Conservation (phyloP, 2,888 invertebrate genomes). For the Magallana nippona region DNA sequence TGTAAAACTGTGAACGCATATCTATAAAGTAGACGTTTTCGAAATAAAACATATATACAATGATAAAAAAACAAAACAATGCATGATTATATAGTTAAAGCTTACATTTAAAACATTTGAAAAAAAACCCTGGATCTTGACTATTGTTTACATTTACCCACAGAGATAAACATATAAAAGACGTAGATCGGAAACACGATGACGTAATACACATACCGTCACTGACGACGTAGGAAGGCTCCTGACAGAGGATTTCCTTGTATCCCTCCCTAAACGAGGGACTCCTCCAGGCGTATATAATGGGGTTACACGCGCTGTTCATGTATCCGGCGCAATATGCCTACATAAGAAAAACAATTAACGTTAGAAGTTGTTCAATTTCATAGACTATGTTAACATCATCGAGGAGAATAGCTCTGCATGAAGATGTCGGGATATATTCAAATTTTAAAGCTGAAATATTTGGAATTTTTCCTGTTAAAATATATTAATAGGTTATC, state of each 20-base stretch:
- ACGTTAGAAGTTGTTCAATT: not conserved
- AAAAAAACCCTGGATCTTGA: not conserved
- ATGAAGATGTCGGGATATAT: too few relatives aligned
- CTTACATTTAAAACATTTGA: slow-evolving; percentile 8
- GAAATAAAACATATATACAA: too few relatives aligned
- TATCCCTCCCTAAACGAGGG: slow-evolving; percentile 75
- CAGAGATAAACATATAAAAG: not conserved
- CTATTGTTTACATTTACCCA: not conserved
- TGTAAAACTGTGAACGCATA: too few relatives aligned
- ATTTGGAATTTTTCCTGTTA: too few relatives aligned
- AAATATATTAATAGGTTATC: too few relatives aligned
- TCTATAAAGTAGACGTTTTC: too few relatives aligned
- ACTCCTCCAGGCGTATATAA: slow-evolving; percentile 80
- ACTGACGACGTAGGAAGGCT: slow-evolving; percentile 70
- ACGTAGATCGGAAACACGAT: not conserved
- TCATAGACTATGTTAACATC: not conserved
- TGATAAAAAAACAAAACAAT: not conserved
- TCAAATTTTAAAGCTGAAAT: too few relatives aligned
- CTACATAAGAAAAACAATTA: slow-evolving; percentile 54
- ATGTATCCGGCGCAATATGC: slow-evolving; percentile 76
- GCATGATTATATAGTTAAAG: not conserved
- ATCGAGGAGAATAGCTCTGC: too few relatives aligned
- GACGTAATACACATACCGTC: slow-evolving; percentile 66
- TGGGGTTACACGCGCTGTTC: slow-evolving; percentile 80
- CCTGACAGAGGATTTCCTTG: slow-evolving; percentile 73